Percentiles rank a stretch among this genome's conserved stretches.
These are phyloP conservation scores for Neotoma lepida DNA, from an alignment of 2,113 vertebrate genomes.

Conservation along the genomic window DNA sequence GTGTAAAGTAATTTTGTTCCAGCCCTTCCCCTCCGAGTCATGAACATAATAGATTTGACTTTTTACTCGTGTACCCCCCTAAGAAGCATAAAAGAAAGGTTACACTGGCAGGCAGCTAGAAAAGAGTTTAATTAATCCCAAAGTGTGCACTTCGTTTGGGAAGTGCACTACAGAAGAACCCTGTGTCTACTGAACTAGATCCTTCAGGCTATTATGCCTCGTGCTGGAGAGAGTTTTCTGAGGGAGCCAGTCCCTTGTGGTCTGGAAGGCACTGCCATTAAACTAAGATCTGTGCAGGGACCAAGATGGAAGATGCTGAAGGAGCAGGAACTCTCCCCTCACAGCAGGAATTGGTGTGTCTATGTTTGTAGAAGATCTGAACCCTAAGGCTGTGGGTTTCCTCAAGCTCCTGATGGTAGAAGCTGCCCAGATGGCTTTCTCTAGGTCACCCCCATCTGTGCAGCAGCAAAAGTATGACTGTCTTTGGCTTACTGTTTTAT, in stretches of 20 bases:
- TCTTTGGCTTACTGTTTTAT: neutral
- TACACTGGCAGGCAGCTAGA: constrained; percentile 71
- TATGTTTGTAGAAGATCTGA: constrained; percentile 51
- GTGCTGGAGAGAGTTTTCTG: constrained; percentile 41
- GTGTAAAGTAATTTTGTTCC: constrained; percentile 71
- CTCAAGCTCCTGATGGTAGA: neutral
- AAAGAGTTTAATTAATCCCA: constrained; percentile 84
- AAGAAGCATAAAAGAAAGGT: constrained; percentile 83
- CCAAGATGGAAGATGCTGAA: constrained; percentile 59
- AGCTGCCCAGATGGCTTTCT: neutral
- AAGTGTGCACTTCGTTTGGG: constrained; percentile 71
- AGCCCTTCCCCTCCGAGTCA: constrained; percentile 73
- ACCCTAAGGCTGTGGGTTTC: neutral
- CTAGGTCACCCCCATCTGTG: neutral
- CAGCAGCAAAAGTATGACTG: neutral
- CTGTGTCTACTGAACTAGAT: constrained; percentile 80
- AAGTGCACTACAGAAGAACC: constrained; percentile 69
- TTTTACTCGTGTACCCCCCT: constrained; percentile 74
- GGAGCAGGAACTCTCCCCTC: constrained; percentile 3
- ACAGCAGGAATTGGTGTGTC: constrained; percentile 9
- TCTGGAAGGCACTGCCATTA: constrained; percentile 54
- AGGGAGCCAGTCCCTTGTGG: constrained; percentile 32
- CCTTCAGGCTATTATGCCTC: constrained; percentile 69
- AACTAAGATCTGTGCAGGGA: constrained; percentile 51
- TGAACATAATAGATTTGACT: constrained; percentile 80